Percentiles rank a stretch among this genome's conserved stretches.
These are phyloP conservation scores for Crematogaster levior DNA, from an alignment of 2,888 invertebrate species.

Conservation along the genomic window DNA sequence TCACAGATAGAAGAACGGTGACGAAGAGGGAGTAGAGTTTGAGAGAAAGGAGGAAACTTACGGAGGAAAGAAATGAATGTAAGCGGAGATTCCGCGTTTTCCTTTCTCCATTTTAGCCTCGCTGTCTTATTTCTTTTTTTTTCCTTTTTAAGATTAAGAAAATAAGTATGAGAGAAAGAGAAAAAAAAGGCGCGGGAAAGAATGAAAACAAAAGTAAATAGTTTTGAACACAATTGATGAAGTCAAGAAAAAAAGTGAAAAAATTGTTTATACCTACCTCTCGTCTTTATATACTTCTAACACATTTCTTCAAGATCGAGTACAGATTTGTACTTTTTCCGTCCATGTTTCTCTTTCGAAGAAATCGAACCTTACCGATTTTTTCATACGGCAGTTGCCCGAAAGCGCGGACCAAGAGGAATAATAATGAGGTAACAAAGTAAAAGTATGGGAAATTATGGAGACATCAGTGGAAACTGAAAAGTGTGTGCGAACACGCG, in stretches of 20 bases:
- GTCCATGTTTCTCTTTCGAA: neutral
- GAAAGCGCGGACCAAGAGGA: too few relatives aligned
- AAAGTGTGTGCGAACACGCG: conserved; percentile 24
- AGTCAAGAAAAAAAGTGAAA: neutral
- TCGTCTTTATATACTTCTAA: neutral
- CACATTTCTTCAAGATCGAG: neutral
- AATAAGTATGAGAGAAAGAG: conserved; percentile 1
- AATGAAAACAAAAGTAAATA: conserved; percentile 9
- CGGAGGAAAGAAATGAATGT: conserved; percentile 20
- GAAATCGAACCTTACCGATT: neutral
- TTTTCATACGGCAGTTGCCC: neutral
- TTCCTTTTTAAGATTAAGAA: neutral
- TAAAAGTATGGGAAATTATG: conserved; percentile 30
- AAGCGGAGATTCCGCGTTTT: conserved; percentile 13
- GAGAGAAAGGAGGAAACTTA: conserved; percentile 55
- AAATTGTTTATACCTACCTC: neutral
- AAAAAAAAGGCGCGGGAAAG: neutral
- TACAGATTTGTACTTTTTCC: neutral
- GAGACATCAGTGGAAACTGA: neutral
- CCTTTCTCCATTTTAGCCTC: conserved; percentile 8
- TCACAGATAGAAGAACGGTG: conserved; percentile 46
- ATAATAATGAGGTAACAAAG: conserved; percentile 13
- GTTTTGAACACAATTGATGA: conserved; percentile 23
- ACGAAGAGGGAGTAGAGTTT: conserved; percentile 34
- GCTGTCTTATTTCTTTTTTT: neutral